Base-by-base conservation (phyloP, 53 echinoderm and acorn worm genomes). In the Temnopleurus reevesii region DNA sequence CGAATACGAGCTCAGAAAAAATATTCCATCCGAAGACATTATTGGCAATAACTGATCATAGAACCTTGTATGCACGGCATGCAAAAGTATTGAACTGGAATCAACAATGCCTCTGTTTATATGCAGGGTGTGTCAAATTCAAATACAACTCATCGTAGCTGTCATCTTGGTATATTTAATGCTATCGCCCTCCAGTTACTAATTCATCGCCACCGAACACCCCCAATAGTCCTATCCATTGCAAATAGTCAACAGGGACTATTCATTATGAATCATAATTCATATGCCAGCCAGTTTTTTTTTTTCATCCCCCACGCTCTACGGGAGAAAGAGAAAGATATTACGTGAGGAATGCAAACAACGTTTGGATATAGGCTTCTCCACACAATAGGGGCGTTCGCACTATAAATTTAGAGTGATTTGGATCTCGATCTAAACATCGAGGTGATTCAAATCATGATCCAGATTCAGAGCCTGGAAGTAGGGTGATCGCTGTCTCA, bases 251-350 rank as follows among this genome's bases (percentile, higher is more conserved):
- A 38, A 71, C 21, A 41, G 71, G 41, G 71, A 71, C 71, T 41
- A 71, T 71, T 71, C 71, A 71, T 71, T 71, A 71, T 71, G 71
- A 71, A 71, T 71, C 71, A 71, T 71, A 71, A 71, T 71, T 71
- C 71, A 19, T 41, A 41, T 8, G 41, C 71, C 71, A 71, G 71
- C 71, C n/a, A n/a, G n/a, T n/a, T n/a, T n/a, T n/a, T n/a, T n/a
- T n/a, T n/a, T n/a, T n/a, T n/a, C n/a, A n/a, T n/a, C n/a, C n/a
- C n/a, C n/a, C n/a, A n/a, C n/a, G n/a, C n/a, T n/a, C n/a, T n/a
- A n/a, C n/a, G n/a, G n/a, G n/a, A n/a, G n/a, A n/a, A n/a, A n/a
- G n/a, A n/a, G n/a, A n/a, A n/a, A n/a, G n/a, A n/a, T n/a, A n/a
- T n/a, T n/a, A n/a, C n/a, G n/a, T n/a, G n/a, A n/a, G n/a, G n/a